These are phyloP conservation scores for Onychomys leucogaster DNA, from an alignment of 2,797 vertebrate species.

Conservation along the genomic window DNA sequence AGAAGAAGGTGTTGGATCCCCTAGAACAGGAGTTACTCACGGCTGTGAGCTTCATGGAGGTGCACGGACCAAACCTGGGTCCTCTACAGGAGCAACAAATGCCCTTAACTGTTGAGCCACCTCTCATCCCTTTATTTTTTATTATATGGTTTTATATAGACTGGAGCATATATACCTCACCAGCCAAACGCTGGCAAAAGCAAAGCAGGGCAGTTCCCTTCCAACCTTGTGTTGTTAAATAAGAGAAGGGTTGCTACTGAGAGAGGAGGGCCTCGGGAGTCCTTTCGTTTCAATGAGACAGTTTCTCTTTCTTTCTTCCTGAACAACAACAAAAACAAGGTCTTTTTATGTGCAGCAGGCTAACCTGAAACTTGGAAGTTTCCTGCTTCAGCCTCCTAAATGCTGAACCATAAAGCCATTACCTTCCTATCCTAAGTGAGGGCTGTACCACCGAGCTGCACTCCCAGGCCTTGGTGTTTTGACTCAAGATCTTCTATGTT, in stretches of 20 bases:
- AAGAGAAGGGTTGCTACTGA: background rate
- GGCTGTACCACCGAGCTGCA: background rate
- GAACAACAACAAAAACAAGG: background rate
- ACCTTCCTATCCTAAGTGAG: background rate
- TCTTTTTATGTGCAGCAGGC: background rate
- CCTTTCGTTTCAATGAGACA: background rate
- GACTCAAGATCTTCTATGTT: background rate
- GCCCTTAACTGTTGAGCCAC: background rate
- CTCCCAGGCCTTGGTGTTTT: background rate
- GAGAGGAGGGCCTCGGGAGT: background rate
- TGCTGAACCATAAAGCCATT: background rate
- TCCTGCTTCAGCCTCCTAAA: background rate
- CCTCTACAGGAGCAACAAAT: background rate
- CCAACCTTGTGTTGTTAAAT: background rate
- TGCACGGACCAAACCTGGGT: background rate
- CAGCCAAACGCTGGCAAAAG: background rate
- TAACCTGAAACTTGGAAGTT: background rate
- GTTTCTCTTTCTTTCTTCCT: background rate
- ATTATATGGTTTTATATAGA: background rate
- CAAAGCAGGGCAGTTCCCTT: background rate
- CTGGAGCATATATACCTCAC: background rate
- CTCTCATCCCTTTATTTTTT: background rate
- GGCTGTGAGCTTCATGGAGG: background rate
- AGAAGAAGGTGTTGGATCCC: background rate
- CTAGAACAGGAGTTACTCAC: background rate